These are phyloP conservation scores for Notoglanidium macrostoma DNA, from an alignment of 2,797 vertebrate genomes.

Conservation along the genomic window DNA sequence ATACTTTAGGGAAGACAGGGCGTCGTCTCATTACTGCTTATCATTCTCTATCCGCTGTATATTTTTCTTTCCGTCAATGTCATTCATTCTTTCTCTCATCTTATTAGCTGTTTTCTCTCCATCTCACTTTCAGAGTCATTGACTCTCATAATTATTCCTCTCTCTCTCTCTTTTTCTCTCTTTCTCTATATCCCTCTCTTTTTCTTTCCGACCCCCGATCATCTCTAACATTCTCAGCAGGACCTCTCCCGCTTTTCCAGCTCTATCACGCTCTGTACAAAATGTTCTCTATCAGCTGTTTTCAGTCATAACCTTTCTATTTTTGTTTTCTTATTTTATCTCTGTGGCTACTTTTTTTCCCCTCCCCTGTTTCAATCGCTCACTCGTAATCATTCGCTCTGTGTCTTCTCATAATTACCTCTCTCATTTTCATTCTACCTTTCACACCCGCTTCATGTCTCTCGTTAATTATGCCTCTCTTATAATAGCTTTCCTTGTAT, in stretches of 20 bases:
- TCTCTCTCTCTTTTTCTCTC: too few relatives aligned
- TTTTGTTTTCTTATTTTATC: neutral
- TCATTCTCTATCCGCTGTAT: neutral
- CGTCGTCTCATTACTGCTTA: neutral
- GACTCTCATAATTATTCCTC: neutral
- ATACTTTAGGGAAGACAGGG: neutral
- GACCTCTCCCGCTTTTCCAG: too few relatives aligned
- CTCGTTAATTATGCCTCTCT: neutral
- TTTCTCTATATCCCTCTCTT: too few relatives aligned
- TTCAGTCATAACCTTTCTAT: neutral
- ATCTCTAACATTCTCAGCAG: neutral
- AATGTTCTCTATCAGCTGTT: neutral
- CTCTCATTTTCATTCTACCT: neutral
- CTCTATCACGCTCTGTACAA: neutral
- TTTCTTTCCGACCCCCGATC: neutral
- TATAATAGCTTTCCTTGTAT: too few relatives aligned
- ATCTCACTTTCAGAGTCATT: neutral
- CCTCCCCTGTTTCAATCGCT: neutral
- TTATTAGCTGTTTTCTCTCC: neutral
- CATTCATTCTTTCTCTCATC: neutral
- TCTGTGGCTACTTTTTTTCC: neutral
- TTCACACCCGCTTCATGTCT: neutral
- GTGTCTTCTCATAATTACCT: neutral
- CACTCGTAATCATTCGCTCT: neutral
- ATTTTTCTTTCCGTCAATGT: neutral